Evolutionary conservation across 2,113 vertebrate genomes (phyloP), one percentile per base, ranked within the genome.

Genomic region (Eidolon helvum): DNA sequence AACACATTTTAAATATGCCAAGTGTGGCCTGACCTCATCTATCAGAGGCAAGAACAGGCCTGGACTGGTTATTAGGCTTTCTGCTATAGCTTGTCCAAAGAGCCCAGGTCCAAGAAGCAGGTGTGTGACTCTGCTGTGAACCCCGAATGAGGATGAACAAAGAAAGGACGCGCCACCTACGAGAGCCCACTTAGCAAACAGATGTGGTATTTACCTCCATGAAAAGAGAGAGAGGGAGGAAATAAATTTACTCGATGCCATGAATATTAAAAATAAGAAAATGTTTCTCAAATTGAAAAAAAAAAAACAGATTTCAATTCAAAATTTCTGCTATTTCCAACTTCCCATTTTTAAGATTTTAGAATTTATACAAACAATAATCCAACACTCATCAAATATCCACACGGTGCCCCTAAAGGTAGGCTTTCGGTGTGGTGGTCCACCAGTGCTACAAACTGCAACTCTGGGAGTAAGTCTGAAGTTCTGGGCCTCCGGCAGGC

Each of bases 1-100:
- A 90, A 84, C 80, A 71, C 15, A 55, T 40, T 82, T 97, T 53
- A 95, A 91, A 80, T 69, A 92, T 79, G 88, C 38, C 68, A 95
- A 97, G 91, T 83, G 38, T 79, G 71, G 8, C 65, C 79, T 40
- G 71, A 97, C 8, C 1, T 74, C 33, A 55, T 3, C 1, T 57
- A 78, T n/a, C 72, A 35, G 87, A 88, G 90, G 80, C 59, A 12
- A 35, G 88, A 97, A 69, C 85, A 50, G 50, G 12, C 0, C 75
- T 18, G 26, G 43, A 43, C 30, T 40, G 15, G 48, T 80, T 55
- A 22, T n/a, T 18, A 40, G 38, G 90, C 6, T 87, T 61, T 87
- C 87, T 66, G 77, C 48, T 38, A 0, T 0, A 10, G 7, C 33
- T 71, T 75, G n/a, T 77, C 5, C 71, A 24, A 2, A 65, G 87